A percentile compares a stretch with the other conserved stretches of the same genome.
phyloP scores from a whole-genome alignment of 1,140 invertebrate species.

The Brachionus calyciflorus region DNA sequence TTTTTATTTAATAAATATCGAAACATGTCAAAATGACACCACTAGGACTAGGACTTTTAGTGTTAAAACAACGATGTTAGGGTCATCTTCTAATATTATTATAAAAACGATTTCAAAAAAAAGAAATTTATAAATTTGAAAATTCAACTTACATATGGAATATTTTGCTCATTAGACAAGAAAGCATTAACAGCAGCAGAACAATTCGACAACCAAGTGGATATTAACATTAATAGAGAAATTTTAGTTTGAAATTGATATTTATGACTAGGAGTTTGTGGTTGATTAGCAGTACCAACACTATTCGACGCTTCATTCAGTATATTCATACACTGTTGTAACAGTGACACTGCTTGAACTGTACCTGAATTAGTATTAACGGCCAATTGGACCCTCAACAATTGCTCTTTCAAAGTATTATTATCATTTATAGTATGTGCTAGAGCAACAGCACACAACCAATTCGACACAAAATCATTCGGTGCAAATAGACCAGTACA shows the following conservation, averaged over 20 bases:
- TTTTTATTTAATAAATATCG: too few species aligned
- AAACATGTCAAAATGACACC: too few species aligned
- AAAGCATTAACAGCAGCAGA: slow-evolving; percentile 78
- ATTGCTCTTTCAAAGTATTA: slow-evolving; percentile 80
- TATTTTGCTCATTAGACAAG: slow-evolving; percentile 75
- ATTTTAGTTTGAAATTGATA: slow-evolving; percentile 83
- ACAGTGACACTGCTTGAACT: slow-evolving; percentile 76
- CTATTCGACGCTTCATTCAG: slow-evolving; percentile 67
- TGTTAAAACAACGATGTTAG: too few species aligned
- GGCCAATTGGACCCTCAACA: slow-evolving; percentile 85
- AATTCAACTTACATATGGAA: slow-evolving; percentile 71
- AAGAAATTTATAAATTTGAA: too few species aligned
- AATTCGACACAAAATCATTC: slow-evolving; percentile 83
- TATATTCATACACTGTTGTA: slow-evolving; percentile 79
- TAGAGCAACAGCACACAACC: slow-evolving; percentile 88
- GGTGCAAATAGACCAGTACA: slow-evolving; percentile 86
- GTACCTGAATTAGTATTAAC: slow-evolving; percentile 69
- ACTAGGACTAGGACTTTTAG: too few species aligned
- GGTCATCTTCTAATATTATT: too few species aligned
- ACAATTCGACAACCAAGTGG: slow-evolving; percentile 83
- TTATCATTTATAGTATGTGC: slow-evolving; percentile 86
- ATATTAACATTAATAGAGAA: slow-evolving; percentile 83
- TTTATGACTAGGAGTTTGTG: slow-evolving; percentile 64
- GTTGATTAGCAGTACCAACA: too few species aligned
- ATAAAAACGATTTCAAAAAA: too few species aligned